A percentile compares a stretch with the other conserved stretches of the same genome.
Conservation (phyloP, 2,797 vertebrate species). For the Rhinichthys osculus region DNA sequence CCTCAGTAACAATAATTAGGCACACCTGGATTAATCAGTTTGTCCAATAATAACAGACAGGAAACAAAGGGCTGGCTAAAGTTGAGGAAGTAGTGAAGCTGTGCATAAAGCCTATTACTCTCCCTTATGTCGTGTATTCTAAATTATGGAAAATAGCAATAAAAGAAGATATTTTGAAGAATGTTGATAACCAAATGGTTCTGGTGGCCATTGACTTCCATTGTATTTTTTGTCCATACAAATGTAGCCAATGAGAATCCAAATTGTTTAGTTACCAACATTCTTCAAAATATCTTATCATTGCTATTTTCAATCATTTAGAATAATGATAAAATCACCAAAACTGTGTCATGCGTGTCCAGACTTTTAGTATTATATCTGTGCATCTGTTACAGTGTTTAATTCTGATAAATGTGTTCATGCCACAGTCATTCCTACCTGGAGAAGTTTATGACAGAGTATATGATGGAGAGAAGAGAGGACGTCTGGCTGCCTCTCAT, state of each 20-base stretch:
- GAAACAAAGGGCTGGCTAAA: too few relatives aligned
- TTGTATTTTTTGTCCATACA: not conserved
- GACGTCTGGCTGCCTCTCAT: constrained; percentile 99
- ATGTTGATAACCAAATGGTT: not conserved
- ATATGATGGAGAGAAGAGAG: constrained; percentile 98
- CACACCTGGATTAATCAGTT: too few relatives aligned
- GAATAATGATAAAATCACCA: not conserved
- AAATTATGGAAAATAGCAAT: not conserved
- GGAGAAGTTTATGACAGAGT: constrained; percentile 97
- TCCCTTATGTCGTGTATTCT: not conserved
- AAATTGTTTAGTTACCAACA: not conserved
- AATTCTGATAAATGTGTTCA: constrained; percentile 15
- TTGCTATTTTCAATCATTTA: not conserved
- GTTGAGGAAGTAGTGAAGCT: too few relatives aligned
- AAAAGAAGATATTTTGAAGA: not conserved
- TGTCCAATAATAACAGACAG: too few relatives aligned
- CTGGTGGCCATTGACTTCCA: not conserved
- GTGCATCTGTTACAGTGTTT: not conserved
- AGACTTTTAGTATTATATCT: not conserved
- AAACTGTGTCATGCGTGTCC: not conserved
- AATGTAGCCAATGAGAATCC: not conserved
- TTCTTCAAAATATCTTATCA: not conserved
- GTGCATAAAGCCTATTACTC: too few relatives aligned
- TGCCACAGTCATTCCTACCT: constrained; percentile 89
- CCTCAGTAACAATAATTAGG: too few relatives aligned